Base-by-base conservation (phyloP, 2,113 vertebrate genomes). In the Potamarius usumacintae region DNA sequence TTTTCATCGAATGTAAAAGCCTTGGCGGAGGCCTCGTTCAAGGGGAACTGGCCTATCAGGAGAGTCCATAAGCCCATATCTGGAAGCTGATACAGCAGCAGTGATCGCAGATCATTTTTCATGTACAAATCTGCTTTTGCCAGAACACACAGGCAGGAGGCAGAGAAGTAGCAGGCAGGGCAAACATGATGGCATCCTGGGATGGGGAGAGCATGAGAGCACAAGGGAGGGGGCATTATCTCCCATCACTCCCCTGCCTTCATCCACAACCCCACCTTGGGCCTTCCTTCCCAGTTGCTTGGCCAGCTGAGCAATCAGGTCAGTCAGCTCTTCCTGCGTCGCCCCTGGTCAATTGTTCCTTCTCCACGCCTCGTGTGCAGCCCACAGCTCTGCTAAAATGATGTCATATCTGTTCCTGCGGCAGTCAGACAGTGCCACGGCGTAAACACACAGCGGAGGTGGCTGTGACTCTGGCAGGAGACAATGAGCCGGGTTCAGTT, bases 261-360 rank as follows among this genome's bases (percentile, higher is more conserved):
- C 91, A 92, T 92, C 89, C 89, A 91, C 88, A 91, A 90, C 82
- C 92, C 93, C 86, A 93, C 92, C 94, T 94, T 86, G 86, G 88
- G 93, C 91, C 93, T 94, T 92, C 85, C 94, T 94, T 91, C 89
- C 93, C 93, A 86, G 87, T 90, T 87, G 89, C 90, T 90, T 89
- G 89, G 89, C 92, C 94, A 94, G 94, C 94, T 95, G 94, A 95
- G 94, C 94, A 95, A 95, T 95, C 95, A 95, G 95, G 94, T 95
- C 95, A 95, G 72, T 80, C 87, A 34, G 77, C 65, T 91, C 79
- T 90, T 91, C 91, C 91, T 85, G 86, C 50, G 83, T 91, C 86
- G 81, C 89, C 91, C 86, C 89, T 86, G 89, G 86, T 89, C 86
- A 83, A 92, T 89, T 89, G 90, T 89, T 86, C 89, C 62, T 78